Evolutionary conservation across 92 coral and sea anemone genomes (phyloP), one percentile per base, ranked within the genome.

Genomic region (Virgularia gustaviana): DNA sequence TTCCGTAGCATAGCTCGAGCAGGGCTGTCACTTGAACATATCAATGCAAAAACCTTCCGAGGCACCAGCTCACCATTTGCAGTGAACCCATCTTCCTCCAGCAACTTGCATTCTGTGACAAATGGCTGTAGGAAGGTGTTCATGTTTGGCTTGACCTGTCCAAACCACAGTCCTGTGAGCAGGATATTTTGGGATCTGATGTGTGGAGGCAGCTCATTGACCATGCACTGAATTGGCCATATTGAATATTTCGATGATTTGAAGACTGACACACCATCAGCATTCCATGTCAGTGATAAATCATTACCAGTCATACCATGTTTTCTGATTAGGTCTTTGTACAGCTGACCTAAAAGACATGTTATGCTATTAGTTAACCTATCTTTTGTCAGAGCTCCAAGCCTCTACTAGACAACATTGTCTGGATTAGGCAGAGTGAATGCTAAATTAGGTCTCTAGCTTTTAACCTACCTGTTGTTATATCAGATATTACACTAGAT

Each of bases 91-190:
- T 24, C 53, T 22, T 64, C 35, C 36, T 64, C 71, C 71, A 64
- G 43, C 36, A 22, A 2, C 30, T 15, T 64, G n/a, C 71, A 64
- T 64, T 64, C 71, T 23, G 39, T 64, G 2, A 64, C 71, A 39
- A 64, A 64, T 23, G 71, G 6, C 55, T 7, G 13, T 64, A 64
- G 29, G 25, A 64, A 64, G 0, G 71, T 64, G 71, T 64, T 64
- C 71, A 64, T 64, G 35, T 43, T 64, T 24, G 55, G 71, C 36
- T 64, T 64, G 1, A 33, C 29, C 7, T 31, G 32, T 39, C 71
- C 71, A 28, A 64, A 64, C 71, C 71, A 64, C n/a, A 64, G 43
- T 37, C 71, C 71, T 41, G 71, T 64, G 54, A 64, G 71, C 54
- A 64, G n/a, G 43, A 64, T 64, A 43, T 64, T 64, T 1, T 23